Evolutionary conservation across 2,888 invertebrate genomes (phyloP).

Genomic region (Leptopilina myrica): DNA sequence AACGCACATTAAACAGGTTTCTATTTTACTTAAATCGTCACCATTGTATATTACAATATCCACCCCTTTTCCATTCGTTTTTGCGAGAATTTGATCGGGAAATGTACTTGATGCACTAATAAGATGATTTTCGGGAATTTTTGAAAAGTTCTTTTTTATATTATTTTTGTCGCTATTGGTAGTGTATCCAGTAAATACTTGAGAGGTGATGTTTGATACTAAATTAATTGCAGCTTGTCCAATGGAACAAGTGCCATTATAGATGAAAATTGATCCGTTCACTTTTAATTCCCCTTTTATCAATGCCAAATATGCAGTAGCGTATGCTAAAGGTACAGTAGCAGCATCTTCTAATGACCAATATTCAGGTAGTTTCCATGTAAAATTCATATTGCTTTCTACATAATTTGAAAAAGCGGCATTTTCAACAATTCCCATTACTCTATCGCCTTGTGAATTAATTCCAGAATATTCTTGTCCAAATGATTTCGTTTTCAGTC

Average conservation of each 20-base stretch:
- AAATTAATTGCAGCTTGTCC: neutral
- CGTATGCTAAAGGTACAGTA: constrained; percentile 80
- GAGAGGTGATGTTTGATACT: constrained; percentile 78
- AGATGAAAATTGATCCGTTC: constrained; percentile 77
- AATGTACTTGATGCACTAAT: constrained; percentile 80
- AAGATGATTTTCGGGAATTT: constrained; percentile 81
- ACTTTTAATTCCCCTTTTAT: constrained; percentile 78
- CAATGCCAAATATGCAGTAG: no score
- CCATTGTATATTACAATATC: constrained; percentile 81
- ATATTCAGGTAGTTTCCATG: no score
- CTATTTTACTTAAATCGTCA: constrained; percentile 79
- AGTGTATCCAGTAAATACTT: constrained; percentile 81
- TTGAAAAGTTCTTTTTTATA: constrained; percentile 78
- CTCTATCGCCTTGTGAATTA: no score
- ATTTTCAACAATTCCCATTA: constrained; percentile 63
- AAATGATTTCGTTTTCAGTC: constrained; percentile 75
- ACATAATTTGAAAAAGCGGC: constrained; percentile 79
- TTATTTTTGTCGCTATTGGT: constrained; percentile 78
- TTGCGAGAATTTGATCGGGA: constrained; percentile 83
- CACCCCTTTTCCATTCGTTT: constrained; percentile 78
- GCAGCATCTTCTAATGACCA: constrained; percentile 78
- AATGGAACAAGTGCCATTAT: constrained; percentile 70
- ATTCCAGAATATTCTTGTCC: constrained; percentile 84
- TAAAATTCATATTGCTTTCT: constrained; percentile 18
- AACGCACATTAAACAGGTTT: constrained; percentile 79